Evolutionary conservation across 2,113 vertebrate genomes (phyloP).

Genomic region (Alethe diademata): DNA sequence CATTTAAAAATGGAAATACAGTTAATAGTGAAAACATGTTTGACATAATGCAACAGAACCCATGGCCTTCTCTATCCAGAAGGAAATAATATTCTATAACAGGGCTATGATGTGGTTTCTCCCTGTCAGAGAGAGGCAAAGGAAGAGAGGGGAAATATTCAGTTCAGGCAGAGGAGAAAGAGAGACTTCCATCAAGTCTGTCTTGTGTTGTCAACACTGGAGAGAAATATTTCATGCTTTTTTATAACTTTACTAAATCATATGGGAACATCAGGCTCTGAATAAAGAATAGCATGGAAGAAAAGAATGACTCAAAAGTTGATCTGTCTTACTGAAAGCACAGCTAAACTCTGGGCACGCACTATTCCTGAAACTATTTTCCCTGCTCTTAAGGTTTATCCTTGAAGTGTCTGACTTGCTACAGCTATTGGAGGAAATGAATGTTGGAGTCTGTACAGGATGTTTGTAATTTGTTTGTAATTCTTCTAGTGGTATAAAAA

Average conservation of each 20-base stretch:
- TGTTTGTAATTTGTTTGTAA: slow-evolving; percentile 26
- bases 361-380: slow-evolving; percentile 38
- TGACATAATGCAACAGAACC: background rate
- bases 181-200: background rate
- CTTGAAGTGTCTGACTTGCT: background rate
- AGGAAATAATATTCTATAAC: background rate
- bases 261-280: background rate
- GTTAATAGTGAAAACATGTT: background rate
- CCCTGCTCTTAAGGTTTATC: slow-evolving; percentile 12
- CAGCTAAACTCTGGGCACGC: background rate
- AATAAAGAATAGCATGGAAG: background rate
- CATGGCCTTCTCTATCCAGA: background rate
- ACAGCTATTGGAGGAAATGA: slow-evolving; percentile 31
- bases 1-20: background rate
- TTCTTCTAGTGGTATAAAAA: slow-evolving; percentile 13
- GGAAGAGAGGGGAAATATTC: background rate
- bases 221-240: background rate
- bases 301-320: slow-evolving; percentile 5
- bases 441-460: slow-evolving; percentile 13
- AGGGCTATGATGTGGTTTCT: background rate
- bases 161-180: background rate
- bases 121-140: background rate
- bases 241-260: background rate
- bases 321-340: slow-evolving; percentile 14
- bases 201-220: background rate